Conservation (phyloP, 2,797 vertebrate species). For the Megalops cyprinoides region DNA sequence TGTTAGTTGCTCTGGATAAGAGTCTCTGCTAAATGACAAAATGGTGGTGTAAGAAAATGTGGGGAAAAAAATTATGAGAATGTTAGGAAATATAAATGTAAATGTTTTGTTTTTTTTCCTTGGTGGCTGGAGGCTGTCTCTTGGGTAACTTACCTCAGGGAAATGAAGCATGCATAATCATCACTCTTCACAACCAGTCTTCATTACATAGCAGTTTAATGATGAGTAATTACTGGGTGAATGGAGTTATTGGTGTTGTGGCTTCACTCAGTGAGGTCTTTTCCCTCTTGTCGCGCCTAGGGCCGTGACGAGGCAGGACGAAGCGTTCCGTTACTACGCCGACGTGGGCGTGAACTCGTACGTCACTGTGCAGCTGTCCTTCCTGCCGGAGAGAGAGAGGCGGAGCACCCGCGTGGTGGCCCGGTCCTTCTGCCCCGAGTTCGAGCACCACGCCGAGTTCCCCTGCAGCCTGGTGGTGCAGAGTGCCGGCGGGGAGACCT, state of each 20-base stretch:
- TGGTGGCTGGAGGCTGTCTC: too few relatives aligned
- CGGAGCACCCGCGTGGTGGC: constrained; percentile 74
- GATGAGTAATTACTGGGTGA: too few relatives aligned
- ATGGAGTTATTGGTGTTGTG: neutral
- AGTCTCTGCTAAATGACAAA: too few relatives aligned
- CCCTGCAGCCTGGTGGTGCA: constrained; percentile 79
- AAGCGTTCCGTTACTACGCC: constrained; percentile 72
- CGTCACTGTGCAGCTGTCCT: constrained; percentile 80
- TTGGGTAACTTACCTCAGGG: too few relatives aligned
- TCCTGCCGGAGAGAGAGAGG: constrained; percentile 76
- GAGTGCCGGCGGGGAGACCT: constrained; percentile 78
- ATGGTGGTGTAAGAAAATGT: too few relatives aligned
- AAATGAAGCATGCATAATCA: too few relatives aligned
- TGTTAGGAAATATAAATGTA: too few relatives aligned
- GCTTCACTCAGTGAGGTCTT: neutral
- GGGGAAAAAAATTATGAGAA: too few relatives aligned
- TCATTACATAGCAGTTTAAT: too few relatives aligned
- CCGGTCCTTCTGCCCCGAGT: constrained; percentile 87
- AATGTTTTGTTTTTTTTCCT: too few relatives aligned
- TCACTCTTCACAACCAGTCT: too few relatives aligned
- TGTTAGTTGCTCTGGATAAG: too few relatives aligned
- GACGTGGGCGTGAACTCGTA: constrained; percentile 83
- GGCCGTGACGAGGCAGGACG: constrained; percentile 73
- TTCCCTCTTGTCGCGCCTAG: constrained; percentile 61
- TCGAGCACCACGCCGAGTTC: constrained; percentile 80